Conservation (phyloP, 2,797 vertebrate species). For the Xiphorhynchus erythropygius region DNA sequence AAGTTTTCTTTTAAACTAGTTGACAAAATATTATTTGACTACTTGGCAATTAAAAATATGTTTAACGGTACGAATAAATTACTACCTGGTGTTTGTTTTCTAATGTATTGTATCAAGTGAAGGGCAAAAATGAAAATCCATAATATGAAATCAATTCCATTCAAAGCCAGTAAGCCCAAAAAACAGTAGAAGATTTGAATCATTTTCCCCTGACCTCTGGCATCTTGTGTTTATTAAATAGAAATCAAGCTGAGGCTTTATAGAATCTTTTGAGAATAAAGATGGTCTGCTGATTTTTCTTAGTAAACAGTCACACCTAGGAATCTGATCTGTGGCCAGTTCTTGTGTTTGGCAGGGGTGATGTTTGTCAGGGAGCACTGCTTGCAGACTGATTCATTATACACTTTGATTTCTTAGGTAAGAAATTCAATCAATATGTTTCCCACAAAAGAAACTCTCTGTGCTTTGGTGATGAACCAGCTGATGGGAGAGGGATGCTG, state of each 20-base stretch:
- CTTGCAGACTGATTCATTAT: background rate
- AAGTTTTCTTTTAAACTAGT: background rate
- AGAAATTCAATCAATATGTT: conserved; percentile 19
- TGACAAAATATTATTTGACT: background rate
- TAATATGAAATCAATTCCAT: background rate
- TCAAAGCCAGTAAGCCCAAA: background rate
- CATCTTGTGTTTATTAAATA: conserved; percentile 36
- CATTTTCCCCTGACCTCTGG: background rate
- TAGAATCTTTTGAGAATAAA: background rate
- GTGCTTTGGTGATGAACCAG: background rate
- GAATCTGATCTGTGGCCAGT: background rate
- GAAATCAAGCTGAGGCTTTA: background rate
- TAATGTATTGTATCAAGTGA: background rate
- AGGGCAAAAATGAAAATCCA: background rate
- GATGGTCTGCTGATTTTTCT: background rate
- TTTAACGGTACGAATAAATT: background rate
- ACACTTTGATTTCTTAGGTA: conserved; percentile 28
- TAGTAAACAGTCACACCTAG: background rate
- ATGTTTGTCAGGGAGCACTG: background rate
- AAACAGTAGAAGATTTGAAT: background rate
- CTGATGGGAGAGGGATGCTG: background rate
- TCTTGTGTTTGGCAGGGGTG: background rate
- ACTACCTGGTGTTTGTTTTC: background rate
- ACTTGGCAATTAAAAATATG: background rate
- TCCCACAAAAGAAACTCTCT: background rate